Base-by-base conservation (phyloP, 2,113 vertebrate species). In the Psettodes erumei region DNA sequence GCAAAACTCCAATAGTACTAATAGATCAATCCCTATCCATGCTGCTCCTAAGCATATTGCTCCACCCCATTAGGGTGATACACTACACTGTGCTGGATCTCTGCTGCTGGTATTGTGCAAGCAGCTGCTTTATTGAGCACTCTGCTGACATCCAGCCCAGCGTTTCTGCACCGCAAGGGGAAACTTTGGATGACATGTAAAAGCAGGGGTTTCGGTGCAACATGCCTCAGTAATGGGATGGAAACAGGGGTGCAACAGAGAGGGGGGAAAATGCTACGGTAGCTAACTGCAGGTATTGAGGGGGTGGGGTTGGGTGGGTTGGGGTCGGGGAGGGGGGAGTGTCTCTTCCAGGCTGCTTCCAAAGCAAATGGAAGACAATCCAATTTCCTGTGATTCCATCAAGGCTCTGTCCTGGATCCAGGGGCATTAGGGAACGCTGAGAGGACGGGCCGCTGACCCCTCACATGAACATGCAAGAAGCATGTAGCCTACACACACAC, bases 361-460 rank as follows among this genome's bases (percentile, higher is more conserved):
- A 96, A 95, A 95, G 95, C 95, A 98, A 98, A 97, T 98, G 95
- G 96, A 95, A 94, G 89, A 96, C 96, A 98, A 98, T 98, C 96
- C 97, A 99, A 98, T 99, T 98, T 98, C 81, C 94, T 93, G 93
- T 96, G 96, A 97, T 97, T 97, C 96, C 95, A 97, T 98, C 96
- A 98, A 96, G 95, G 93, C 86, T 84, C 64, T 48, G 25, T 87
- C 86, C 87, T 81, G 94, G 94, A 93, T 95, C 93, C 92, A 89
- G 95, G 94, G 95, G 94, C 95, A 96, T 97, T 97, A 96, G 95
- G 94, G 93, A 82, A 90, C 87, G 89, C 90, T 90, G 94, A 94
- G 84, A 93, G 94, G 95, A 95, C 93, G 83, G 92, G 93, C 91
- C 86, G 35, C 93, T 94, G 94, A 96, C 96, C 95, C 94, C 81